Conservation (phyloP, 2,797 vertebrate genomes). For the Steatocranus sp. region DNA sequence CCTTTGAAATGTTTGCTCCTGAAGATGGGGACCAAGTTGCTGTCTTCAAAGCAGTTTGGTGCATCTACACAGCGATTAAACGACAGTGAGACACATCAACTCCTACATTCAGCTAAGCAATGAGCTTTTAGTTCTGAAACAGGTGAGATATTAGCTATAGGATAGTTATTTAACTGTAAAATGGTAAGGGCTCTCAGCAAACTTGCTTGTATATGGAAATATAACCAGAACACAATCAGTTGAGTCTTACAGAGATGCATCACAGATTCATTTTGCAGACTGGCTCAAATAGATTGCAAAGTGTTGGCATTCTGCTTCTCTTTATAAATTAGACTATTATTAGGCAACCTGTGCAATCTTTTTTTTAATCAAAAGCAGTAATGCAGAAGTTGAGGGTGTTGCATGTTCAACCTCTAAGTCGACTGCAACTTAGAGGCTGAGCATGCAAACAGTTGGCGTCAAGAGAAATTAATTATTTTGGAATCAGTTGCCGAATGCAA, state of each 20-base stretch:
- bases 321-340: neutral
- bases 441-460: neutral
- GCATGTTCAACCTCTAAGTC: fast-evolving
- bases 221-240: neutral
- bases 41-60: neutral
- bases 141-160: neutral
- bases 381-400: neutral
- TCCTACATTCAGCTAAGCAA: neutral
- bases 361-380: neutral
- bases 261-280: neutral
- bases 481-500: neutral
- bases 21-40: neutral
- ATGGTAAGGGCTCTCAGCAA: neutral
- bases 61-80: neutral
- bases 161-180: neutral
- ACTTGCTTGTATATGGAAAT: neutral
- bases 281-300: neutral
- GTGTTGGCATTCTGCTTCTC: neutral
- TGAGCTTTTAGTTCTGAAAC: neutral
- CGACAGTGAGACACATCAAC: neutral
- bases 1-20: neutral
- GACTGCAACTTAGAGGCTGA: neutral
- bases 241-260: neutral
- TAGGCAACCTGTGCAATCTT: neutral
- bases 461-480: neutral